Percentiles rank a stretch among this genome's conserved stretches.
Conservation (phyloP, 92 coral and sea anemone genomes). For the Zoanthus solanderi region DNA sequence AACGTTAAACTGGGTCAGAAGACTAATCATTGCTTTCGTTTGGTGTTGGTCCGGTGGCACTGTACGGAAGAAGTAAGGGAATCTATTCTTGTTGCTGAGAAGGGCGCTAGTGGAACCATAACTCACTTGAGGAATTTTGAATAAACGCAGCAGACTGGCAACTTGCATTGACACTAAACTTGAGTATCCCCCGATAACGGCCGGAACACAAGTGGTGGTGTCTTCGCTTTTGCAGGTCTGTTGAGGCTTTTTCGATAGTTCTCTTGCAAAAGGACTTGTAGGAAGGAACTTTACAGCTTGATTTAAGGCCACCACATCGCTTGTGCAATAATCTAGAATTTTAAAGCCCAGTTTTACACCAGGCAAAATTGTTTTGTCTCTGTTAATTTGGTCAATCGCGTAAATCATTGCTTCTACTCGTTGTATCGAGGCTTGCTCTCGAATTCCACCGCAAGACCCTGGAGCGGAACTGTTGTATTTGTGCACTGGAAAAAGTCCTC, state of each 20-base stretch:
- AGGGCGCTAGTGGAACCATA: conserved; percentile 53
- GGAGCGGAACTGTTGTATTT: conserved; percentile 46
- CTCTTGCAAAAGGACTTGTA: conserved; percentile 8
- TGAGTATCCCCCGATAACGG: conserved; percentile 40
- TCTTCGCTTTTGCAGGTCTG: not conserved
- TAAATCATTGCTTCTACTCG: conserved; percentile 61
- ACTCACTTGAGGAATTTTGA: conserved; percentile 60
- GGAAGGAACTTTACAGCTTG: conserved; percentile 52
- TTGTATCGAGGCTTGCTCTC: conserved; percentile 54
- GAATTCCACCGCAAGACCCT: conserved; percentile 42
- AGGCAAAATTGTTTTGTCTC: conserved; percentile 27
- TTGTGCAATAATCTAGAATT: conserved; percentile 58
- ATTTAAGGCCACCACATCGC: conserved; percentile 53
- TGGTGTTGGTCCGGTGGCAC: conserved; percentile 49
- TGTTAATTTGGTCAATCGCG: conserved; percentile 59
- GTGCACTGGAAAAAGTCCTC: conserved; percentile 67
- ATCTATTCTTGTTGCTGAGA: conserved; percentile 56
- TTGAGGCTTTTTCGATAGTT: not conserved
- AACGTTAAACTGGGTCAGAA: conserved; percentile 45
- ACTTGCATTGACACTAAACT: conserved; percentile 44
- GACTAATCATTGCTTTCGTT: conserved; percentile 41
- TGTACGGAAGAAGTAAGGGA: conserved; percentile 54
- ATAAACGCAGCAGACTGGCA: conserved; percentile 36
- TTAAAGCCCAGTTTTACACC: conserved; percentile 54
- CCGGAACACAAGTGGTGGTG: conserved; percentile 20